These are phyloP conservation scores for Amyelois transitella DNA, from an alignment of 1,140 invertebrate species.

Conservation along the genomic window DNA sequence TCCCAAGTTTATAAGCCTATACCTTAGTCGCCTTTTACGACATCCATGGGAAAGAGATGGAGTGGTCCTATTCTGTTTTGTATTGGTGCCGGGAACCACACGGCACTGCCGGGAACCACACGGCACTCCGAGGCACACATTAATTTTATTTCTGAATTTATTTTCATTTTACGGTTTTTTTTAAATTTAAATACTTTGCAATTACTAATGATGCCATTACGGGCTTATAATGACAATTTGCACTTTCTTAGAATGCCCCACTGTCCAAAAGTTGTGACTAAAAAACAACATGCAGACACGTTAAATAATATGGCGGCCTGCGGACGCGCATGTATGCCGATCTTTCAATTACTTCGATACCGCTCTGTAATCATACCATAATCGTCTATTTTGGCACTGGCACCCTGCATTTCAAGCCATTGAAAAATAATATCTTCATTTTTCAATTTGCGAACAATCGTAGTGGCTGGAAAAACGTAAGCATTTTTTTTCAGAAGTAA, in stretches of 20 bases:
- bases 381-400: constrained; percentile 42
- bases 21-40: too few species aligned
- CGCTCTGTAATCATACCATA: constrained; percentile 58
- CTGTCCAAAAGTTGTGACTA: not conserved
- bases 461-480: not conserved
- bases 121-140: too few species aligned
- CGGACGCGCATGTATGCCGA: constrained; percentile 3
- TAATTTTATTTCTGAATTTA: too few species aligned
- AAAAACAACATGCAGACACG: constrained; percentile 4
- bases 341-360: constrained; percentile 53
- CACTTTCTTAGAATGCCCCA: not conserved
- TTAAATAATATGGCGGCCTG: not conserved
- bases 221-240: not conserved
- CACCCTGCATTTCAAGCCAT: constrained; percentile 8
- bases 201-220: constrained; percentile 2
- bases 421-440: constrained; percentile 6
- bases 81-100: too few species aligned
- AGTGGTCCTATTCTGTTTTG: too few species aligned
- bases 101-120: too few species aligned
- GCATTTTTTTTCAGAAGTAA: not conserved
- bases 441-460: not conserved
- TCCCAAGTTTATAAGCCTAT: too few species aligned
- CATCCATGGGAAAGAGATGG: too few species aligned
- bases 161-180: too few species aligned
- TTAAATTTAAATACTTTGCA: too few species aligned